Evolutionary conservation across 2,113 vertebrate species (phyloP).

Genomic region (Ceyx melanurus): DNA sequence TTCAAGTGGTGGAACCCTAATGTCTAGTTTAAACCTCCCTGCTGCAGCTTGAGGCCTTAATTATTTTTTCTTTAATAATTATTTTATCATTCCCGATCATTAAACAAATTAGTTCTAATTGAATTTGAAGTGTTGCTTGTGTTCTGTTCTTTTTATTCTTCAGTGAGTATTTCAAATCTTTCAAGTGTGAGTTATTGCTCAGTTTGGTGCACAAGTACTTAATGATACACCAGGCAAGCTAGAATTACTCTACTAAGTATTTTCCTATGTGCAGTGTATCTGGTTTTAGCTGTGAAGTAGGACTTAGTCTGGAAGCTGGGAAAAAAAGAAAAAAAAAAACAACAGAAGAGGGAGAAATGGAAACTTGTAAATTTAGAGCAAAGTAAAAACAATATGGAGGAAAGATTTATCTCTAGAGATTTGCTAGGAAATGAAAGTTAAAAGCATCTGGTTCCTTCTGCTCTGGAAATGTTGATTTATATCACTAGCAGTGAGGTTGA

Average conservation of each 20-base stretch:
- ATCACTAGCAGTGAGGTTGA: not conserved
- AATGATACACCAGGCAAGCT: not conserved
- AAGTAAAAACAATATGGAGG: constrained; percentile 42
- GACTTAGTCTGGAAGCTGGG: not conserved
- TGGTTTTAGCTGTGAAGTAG: constrained; percentile 1
- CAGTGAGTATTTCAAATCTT: not conserved
- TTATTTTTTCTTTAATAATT: too few relatives aligned
- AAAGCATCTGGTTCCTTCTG: constrained; percentile 23
- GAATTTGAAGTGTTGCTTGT: not conserved
- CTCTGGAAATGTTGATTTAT: constrained; percentile 21
- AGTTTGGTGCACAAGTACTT: not conserved
- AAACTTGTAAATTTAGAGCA: constrained; percentile 20
- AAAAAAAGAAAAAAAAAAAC: not conserved
- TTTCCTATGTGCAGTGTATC: not conserved
- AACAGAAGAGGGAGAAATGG: not conserved
- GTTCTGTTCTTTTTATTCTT: not conserved
- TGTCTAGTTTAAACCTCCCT: too few relatives aligned
- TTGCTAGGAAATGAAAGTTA: constrained; percentile 50
- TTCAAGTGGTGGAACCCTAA: too few relatives aligned
- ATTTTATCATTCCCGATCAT: not conserved
- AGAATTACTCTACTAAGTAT: not conserved
- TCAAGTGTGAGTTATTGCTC: not conserved
- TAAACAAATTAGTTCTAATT: not conserved
- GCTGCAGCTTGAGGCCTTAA: too few relatives aligned
- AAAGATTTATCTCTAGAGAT: constrained; percentile 8